Conservation (phyloP, 2,888 invertebrate species). For the Macropis europaea region DNA sequence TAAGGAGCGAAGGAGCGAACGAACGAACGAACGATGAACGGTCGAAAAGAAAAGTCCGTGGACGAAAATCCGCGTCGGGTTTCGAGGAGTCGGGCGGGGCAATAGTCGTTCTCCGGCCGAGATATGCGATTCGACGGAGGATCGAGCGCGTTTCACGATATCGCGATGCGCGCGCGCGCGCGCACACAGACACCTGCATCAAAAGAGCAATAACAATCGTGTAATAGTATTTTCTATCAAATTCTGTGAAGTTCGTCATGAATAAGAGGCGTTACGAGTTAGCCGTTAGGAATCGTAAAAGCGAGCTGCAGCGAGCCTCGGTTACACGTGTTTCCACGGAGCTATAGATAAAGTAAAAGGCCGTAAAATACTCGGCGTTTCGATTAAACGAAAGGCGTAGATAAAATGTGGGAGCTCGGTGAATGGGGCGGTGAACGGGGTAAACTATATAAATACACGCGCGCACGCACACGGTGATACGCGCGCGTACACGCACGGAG, state of each 20-base stretch:
- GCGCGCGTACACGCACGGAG: background rate
- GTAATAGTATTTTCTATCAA: slow-evolving; percentile 12
- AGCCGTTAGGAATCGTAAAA: slow-evolving; percentile 32
- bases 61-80: slow-evolving; percentile 2
- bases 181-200: too few relatives aligned
- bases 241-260: slow-evolving; percentile 26
- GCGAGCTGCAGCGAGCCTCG: slow-evolving; percentile 37
- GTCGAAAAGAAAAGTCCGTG: background rate
- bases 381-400: slow-evolving; percentile 54
- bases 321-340: slow-evolving; percentile 53
- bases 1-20: background rate
- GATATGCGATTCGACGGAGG: too few relatives aligned
- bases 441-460: too few relatives aligned
- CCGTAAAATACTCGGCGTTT: slow-evolving; percentile 44
- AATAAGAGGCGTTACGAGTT: slow-evolving; percentile 26
- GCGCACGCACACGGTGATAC: background rate
- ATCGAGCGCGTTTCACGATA: background rate
- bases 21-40: too few relatives aligned
- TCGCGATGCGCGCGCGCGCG: background rate
- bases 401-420: slow-evolving; percentile 42
- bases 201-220: too few relatives aligned
- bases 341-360: slow-evolving; percentile 51
- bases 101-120: too few relatives aligned
- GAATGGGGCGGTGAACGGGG: slow-evolving; percentile 24
- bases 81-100: too few relatives aligned